A percentile compares a stretch with the other conserved stretches of the same genome.
Conservation (phyloP, 1,140 invertebrate genomes). For the Drosophila kikkawai region DNA sequence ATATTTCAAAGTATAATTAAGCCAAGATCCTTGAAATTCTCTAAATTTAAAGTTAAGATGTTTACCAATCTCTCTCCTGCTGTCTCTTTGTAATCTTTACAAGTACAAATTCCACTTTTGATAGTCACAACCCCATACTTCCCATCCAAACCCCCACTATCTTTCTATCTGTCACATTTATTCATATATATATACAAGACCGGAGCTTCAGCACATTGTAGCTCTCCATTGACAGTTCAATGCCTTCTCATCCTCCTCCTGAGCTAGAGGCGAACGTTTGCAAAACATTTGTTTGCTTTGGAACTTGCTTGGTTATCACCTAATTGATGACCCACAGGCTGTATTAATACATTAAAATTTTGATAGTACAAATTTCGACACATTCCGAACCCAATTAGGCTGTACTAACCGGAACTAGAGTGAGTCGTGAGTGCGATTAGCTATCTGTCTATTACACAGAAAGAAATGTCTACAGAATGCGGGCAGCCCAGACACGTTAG, state of each 20-base stretch:
- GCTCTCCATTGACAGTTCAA: constrained; percentile 57
- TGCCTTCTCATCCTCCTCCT: constrained; percentile 39
- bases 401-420: constrained; percentile 62
- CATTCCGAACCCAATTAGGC: constrained; percentile 8
- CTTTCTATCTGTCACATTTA: constrained; percentile 22
- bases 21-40: not conserved
- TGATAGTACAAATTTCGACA: constrained; percentile 56
- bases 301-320: constrained; percentile 18
- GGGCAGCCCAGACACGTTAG: constrained; percentile 9
- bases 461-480: constrained; percentile 8
- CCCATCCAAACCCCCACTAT: constrained; percentile 38
- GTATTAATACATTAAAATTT: constrained; percentile 40
- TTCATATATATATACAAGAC: not conserved
- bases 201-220: constrained; percentile 33
- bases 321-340: constrained; percentile 57
- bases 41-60: not conserved
- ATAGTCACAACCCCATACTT: constrained; percentile 19
- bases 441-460: not conserved
- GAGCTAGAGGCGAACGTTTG: constrained; percentile 21
- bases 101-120: constrained; percentile 71
- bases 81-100: constrained; percentile 49
- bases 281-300: constrained; percentile 47
- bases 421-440: constrained; percentile 33
- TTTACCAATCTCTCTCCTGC: not conserved
- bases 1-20: constrained; percentile 5